These are phyloP conservation scores for Scaptodrosophila lebanonensis DNA, from an alignment of 1,140 invertebrate species.

Conservation along the genomic window DNA sequence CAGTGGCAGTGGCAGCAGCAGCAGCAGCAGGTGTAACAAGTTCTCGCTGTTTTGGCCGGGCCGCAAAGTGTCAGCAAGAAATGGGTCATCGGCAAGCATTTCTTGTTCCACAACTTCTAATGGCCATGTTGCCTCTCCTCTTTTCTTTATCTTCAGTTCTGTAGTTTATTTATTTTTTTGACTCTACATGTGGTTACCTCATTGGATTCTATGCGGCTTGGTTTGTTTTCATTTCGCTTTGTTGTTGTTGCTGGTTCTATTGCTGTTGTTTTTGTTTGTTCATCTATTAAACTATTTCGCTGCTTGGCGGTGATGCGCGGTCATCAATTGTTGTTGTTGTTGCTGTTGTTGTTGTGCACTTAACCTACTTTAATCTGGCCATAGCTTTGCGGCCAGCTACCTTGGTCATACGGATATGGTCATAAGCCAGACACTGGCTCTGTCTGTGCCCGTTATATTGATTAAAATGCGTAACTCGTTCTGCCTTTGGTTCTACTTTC, in stretches of 20 bases:
- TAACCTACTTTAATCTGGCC: conserved; percentile 58
- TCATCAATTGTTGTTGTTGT: not conserved
- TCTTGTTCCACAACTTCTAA: conserved; percentile 45
- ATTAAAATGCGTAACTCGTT: conserved; percentile 72
- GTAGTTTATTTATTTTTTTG: conserved; percentile 2
- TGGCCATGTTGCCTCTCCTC: conserved; percentile 15
- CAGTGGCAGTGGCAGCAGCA: conserved; percentile 13
- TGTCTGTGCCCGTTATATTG: conserved; percentile 59
- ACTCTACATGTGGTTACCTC: conserved; percentile 63
- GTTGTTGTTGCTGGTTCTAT: conserved; percentile 12
- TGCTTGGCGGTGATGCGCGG: conserved; percentile 19
- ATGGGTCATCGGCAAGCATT: conserved; percentile 46
- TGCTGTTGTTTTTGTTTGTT: no score
- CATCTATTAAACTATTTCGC: conserved; percentile 55
- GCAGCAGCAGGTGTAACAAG: conserved; percentile 67
- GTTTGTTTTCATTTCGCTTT: conserved; percentile 59
- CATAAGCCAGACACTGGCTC: conserved; percentile 11
- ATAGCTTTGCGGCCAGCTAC: no score
- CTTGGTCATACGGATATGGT: conserved; percentile 42
- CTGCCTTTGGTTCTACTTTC: conserved; percentile 61
- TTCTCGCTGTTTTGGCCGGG: conserved; percentile 55
- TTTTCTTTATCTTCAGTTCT: no score
- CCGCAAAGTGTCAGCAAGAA: conserved; percentile 67
- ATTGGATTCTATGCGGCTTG: conserved; percentile 40
- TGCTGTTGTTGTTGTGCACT: conserved; percentile 39